Percentiles rank a stretch among this genome's conserved stretches.
Evolutionary conservation across 2,113 vertebrate species (phyloP).

Genomic region (Pseudorasbora parva): DNA sequence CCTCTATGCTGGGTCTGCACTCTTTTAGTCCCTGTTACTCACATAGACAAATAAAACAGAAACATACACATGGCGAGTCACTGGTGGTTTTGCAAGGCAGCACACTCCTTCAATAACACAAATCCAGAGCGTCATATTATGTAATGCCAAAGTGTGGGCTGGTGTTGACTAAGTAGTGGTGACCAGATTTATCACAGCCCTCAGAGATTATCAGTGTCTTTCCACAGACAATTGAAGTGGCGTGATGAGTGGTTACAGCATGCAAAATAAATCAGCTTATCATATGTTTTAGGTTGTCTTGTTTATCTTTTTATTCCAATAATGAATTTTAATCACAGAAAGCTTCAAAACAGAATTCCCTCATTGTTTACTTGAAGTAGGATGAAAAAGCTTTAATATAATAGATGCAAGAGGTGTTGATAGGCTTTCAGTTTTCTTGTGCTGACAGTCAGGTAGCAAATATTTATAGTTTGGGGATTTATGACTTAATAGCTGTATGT

Average conservation of each 20-base stretch:
- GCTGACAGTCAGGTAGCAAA: neutral
- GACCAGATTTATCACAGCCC: slow-evolving; percentile 16
- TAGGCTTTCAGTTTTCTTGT: neutral
- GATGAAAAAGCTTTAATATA: neutral
- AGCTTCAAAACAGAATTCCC: neutral
- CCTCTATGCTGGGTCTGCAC: slow-evolving; percentile 30
- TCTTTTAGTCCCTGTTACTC: slow-evolving; percentile 37
- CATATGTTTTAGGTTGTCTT: neutral
- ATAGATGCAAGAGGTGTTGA: neutral
- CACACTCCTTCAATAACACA: slow-evolving; percentile 23
- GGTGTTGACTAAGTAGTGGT: slow-evolving; percentile 6
- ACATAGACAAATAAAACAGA: slow-evolving; percentile 29
- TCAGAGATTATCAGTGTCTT: slow-evolving; percentile 15
- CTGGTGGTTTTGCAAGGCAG: slow-evolving; percentile 4
- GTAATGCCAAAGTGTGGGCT: slow-evolving; percentile 14
- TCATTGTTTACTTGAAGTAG: neutral
- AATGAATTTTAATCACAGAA: neutral
- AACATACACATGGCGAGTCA: slow-evolving; percentile 41
- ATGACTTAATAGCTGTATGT: neutral
- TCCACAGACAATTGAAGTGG: neutral
- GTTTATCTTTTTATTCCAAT: neutral
- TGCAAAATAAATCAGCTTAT: slow-evolving; percentile 4
- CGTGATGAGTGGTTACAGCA: neutral
- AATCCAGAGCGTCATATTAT: slow-evolving; percentile 29
- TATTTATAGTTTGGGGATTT: neutral